phyloP scores from a whole-genome alignment of 2,113 vertebrate genomes.

The Struthidea cinerea region DNA sequence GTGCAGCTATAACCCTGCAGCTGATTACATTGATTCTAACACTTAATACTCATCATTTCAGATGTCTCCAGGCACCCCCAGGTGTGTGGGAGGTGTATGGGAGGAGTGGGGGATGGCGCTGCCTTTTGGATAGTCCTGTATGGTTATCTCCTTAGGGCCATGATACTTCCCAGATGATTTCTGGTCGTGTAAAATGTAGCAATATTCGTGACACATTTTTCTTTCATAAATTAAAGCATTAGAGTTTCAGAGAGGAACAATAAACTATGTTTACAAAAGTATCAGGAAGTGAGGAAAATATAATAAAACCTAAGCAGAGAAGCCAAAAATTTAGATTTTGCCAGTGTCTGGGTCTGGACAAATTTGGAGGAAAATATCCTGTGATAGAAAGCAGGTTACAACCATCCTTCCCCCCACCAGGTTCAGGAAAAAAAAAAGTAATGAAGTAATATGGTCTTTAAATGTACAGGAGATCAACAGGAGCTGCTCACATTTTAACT shows the following conservation, averaged over 20 bases:
- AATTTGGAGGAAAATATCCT: no score
- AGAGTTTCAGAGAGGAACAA: background rate
- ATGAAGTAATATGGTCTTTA: background rate
- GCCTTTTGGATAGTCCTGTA: background rate
- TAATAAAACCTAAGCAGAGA: background rate
- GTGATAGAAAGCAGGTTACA: no score
- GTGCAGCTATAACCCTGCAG: background rate
- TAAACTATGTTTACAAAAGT: background rate
- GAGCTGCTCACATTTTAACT: background rate
- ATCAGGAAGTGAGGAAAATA: background rate
- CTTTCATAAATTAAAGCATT: background rate
- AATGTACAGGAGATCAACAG: background rate
- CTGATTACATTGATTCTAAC: background rate
- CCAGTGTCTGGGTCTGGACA: no score
- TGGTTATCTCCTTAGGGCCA: background rate
- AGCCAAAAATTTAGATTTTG: background rate
- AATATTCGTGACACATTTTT: background rate
- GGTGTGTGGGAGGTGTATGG: background rate
- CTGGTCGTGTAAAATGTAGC: background rate
- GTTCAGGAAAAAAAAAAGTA: no score
- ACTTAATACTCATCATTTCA: background rate
- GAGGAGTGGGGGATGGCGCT: background rate
- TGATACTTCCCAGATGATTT: background rate
- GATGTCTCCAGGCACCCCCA: background rate
- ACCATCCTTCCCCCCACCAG: no score